Evolutionary conservation across 2,888 invertebrate genomes (phyloP), one percentile per base, ranked within the genome.

Genomic region (Parnassius orleans): DNA sequence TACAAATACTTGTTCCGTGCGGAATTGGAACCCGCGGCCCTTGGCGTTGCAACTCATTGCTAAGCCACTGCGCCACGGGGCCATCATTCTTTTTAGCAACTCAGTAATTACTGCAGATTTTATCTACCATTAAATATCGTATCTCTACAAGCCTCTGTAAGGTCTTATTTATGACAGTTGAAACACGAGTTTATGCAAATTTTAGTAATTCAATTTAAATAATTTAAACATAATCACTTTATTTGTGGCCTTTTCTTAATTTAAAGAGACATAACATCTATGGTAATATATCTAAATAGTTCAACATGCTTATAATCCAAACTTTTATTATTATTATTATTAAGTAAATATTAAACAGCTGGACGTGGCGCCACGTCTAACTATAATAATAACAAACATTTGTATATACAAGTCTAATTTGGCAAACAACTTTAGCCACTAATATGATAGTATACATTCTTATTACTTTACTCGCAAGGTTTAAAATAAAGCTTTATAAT

Each of bases 361-460:
- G 57, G 33, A 14, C 51, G 59, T 68, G 74, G 74, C 75, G 76
- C 75, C 73, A 67, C 60, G 65, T 68, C 72, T 64, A 67, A 66
- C 68, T 68, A 70, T 72, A 69, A 71, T 65, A 69, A 72, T 72
- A 77, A 73, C 69, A 78, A 77, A 77, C 70, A 72, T 71, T 70
- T 63, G 62, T 67, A 72, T 68, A 69, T 69, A 65, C 66, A 65
- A 58, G 46, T 51, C 54, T 59, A 46, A 63, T 59, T 42, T 19
- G 19, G 19, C 58, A 63, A 51, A 41, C 14, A 2, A 46, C 10
- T 58, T 2, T 69, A 65, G 57, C 63, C 58, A 61, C 43, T 62
- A 33, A 62, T 64, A 52, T 69, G 68, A 41, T 56, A 62, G 24
- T 12, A 41, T 24, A 47, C 44, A 47, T 54, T 33, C 59, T 43